phyloP scores from a whole-genome alignment of 1,140 invertebrate species.

The Ladona fulva region DNA sequence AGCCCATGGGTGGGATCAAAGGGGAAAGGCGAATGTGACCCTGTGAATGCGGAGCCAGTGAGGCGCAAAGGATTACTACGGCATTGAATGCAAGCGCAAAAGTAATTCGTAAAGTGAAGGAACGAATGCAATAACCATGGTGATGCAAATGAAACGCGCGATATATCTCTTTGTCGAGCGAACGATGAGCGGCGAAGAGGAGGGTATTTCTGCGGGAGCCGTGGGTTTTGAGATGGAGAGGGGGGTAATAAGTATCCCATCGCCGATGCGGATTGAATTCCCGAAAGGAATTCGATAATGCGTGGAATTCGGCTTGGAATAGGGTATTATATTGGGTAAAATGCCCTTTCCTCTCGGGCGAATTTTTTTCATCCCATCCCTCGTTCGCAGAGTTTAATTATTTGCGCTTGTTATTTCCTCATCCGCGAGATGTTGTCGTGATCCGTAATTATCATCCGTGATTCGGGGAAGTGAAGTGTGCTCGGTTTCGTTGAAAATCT shows the following conservation, averaged over 20 bases:
- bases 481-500: no score
- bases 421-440: no score
- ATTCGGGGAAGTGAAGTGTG: no score
- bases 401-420: no score
- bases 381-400: no score
- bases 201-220: not conserved
- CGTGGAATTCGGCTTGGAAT: no score
- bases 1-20: not conserved
- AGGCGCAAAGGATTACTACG: not conserved
- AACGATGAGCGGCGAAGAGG: not conserved
- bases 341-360: no score
- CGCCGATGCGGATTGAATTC: no score
- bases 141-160: slow-evolving; percentile 7
- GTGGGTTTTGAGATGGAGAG: not conserved
- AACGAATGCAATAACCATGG: slow-evolving; percentile 9
- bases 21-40: not conserved
- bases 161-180: slow-evolving; percentile 4
- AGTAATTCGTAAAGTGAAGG: not conserved
- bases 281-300: no score
- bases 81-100: not conserved
- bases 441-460: no score
- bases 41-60: not conserved
- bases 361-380: no score
- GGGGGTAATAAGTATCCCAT: not conserved
- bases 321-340: no score